Evolutionary conservation across 2,113 vertebrate species (phyloP).

Genomic region (Narcine bancroftii): DNA sequence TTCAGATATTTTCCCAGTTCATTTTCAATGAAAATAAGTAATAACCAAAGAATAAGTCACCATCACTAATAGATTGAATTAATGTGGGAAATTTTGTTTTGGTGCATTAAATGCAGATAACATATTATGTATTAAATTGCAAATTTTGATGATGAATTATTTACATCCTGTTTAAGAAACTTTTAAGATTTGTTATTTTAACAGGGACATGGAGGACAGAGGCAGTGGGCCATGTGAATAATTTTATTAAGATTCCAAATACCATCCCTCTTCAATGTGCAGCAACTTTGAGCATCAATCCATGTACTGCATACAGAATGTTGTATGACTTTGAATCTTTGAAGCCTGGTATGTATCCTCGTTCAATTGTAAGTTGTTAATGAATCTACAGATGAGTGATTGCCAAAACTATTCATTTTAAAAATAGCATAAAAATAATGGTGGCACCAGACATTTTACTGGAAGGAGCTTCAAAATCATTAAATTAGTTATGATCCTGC

Average conservation of each 20-base stretch:
- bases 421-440: neutral
- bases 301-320: conserved; percentile 86
- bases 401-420: neutral
- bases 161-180: neutral
- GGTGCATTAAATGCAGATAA: neutral
- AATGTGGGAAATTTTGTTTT: neutral
- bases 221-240: conserved; percentile 60
- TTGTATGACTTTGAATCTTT: conserved; percentile 78
- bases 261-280: conserved; percentile 75
- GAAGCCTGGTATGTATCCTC: conserved; percentile 58
- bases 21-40: neutral
- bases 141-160: neutral
- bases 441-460: neutral
- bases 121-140: too few relatives aligned
- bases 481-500: neutral
- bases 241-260: conserved; percentile 62
- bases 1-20: neutral
- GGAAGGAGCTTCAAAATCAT: neutral
- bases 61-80: neutral
- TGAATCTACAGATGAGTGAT: neutral
- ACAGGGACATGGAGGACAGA: conserved; percentile 79
- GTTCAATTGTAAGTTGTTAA: neutral
- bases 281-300: conserved; percentile 81
- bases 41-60: neutral
- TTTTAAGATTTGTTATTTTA: conserved; percentile 20